Base-by-base conservation (phyloP, 1,140 invertebrate genomes). In the Drosophila varians region DNA sequence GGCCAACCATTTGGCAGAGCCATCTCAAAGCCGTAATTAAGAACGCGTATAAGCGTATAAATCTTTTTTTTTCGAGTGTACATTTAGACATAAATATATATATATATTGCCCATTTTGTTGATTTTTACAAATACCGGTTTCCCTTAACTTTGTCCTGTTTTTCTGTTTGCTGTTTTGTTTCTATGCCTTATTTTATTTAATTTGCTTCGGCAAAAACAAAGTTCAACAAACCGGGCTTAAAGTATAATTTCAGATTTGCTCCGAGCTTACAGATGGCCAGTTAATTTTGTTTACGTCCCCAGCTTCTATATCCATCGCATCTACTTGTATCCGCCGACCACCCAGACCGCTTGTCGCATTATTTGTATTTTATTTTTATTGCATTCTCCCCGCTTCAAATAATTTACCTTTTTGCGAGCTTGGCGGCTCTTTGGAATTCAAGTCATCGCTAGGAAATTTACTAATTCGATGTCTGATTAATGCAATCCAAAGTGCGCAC, bases 221-320 rank as follows among this genome's bases (percentile, higher is more conserved):
- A 66, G 80, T 84, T 84, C 80, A 86, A 77, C 55, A 86, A 84
- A 80, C 80, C 60, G 68, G 51, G 28, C 1, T 31, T n/a, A 57
- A 65, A 48, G 47, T 69, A 49, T 46, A 51, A 64, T 55, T 52
- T 36, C 36, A 48, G 31, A 60, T 43, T 55, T 52, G 49, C 40
- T 25, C 16, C n/a, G 9, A 21, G 58, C 55, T 69, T 79, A 76
- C 77, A 66, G 77, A 79, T 75, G 43, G 55, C 46, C 49, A 18
- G 19, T 53, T 66, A 43, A 66, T 66, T 52, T 25, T 66, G 60
- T 66, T 66, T 65, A 45, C 62, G 46, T 25, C n/a, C 43, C 26
- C 25, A 40, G 34, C 40, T 47, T 47, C 48, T 62, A 62, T 43
- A 38, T 38, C 5, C 4, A 12, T 12, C 16, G 36, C 3, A 11